Evolutionary conservation across 2,797 vertebrate species (phyloP), one percentile per base, ranked within the genome.

Genomic region (Gallinago stenura): DNA sequence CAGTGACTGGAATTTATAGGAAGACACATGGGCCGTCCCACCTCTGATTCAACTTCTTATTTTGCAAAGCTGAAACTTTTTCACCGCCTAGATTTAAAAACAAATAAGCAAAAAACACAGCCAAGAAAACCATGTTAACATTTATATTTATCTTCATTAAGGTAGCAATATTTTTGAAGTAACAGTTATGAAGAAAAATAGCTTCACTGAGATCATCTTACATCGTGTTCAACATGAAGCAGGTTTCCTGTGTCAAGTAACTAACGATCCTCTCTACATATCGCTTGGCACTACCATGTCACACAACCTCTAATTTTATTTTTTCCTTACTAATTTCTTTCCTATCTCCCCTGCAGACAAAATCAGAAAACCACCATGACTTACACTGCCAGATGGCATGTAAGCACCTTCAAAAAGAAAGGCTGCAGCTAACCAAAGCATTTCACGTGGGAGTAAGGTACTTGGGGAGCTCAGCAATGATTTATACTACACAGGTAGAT

Each of bases 331-430:
- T 72, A 25, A 78, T 61, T 83, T 56, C 50, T 51, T 79, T 72
- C 68, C 35, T 65, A 25, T 26, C 58, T 76, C 18, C 35, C 41
- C 66, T 61, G 37, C 33, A 83, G 77, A 61, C 35, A 71, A 78
- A 71, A 43, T 28, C 41, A 87, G 81, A 78, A 89, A 92, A 53
- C 12, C 66, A 61, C n/a, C 65, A 61, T 6, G 8, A 96, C 62
- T 75, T 94, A 75, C 35, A 28, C 31, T 80, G 53, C 88, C 24
- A 26, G 76, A 50, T 97, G 57, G 83, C 66, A 51, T 2, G n/a
- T 7, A 1, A 66, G 54, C 51, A 81, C 78, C 87, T 93, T 90
- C 86, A 69, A 71, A 95, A 95, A 66, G 69, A 57, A 87, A 84
- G 53, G 70, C 39, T 95, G 82, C 12, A 62, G 83, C 81, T 65